Base-by-base conservation (phyloP, 2,888 invertebrate species). In the Eupithecia insigniata region DNA sequence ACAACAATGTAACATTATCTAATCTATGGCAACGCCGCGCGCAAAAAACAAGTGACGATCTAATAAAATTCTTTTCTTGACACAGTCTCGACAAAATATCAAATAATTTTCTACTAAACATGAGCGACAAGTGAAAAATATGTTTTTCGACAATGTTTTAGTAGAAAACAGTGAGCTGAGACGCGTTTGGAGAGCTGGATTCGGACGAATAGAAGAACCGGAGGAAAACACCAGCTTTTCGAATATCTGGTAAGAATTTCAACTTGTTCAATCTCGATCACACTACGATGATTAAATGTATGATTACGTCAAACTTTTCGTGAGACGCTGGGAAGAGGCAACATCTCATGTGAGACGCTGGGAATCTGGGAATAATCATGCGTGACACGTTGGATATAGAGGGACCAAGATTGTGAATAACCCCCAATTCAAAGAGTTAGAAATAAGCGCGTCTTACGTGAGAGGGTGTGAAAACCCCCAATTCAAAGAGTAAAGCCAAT, bases 121-220 rank as follows among this genome's bases (percentile, higher is more conserved):
- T 16, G 62, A 62, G 28, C 51, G 14, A 39, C 36, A 67, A 68
- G 66, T 61, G 16, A 46, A 39, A 70, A 71, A 66, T 22, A 74
- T 74, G 74, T 74, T 74, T 74, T 71, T 71, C 18, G 34, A 55
- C 34, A 51, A 69, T 2, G 36, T 62, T 58, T 32, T 74, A 0
- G 61, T 69, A 28, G 62, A 66, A 34, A 55, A 62, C 62, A 32
- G 61, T 28, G 28, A 61, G 55, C 10, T 74, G 16, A 8, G 55
- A 0, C 22, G 34, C 16, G 71, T 43, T 62, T 74, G 74, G 74
- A 55, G 71, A 1, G 69, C 65, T 14, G 73, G 60, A 0, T 64
- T 26, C 8, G 64, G 36, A 22, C n/a, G 12, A 34, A 34, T 36
- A 0, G 61, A 36, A 65, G 60, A 58, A 34, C 30, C 36, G 22